phyloP scores from a whole-genome alignment of 1,140 invertebrate species.

The Melipona quadrifasciata region DNA sequence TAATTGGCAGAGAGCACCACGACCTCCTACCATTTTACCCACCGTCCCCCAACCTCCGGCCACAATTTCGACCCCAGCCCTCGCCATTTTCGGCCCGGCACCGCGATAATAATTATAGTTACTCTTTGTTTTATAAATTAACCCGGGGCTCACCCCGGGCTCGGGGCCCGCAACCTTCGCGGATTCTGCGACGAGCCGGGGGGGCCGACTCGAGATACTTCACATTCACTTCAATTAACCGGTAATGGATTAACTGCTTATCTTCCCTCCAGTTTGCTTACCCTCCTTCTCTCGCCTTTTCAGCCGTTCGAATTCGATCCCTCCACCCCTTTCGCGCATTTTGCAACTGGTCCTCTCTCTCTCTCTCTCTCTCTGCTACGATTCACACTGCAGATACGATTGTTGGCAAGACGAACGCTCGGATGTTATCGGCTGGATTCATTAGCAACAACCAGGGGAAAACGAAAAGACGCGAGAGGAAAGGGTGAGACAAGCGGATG shows the following conservation, averaged over 20 bases:
- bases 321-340: not conserved
- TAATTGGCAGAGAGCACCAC: constrained; percentile 69
- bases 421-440: not conserved
- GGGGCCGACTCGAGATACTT: constrained; percentile 46
- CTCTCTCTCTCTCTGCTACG: not conserved
- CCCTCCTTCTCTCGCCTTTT: not conserved
- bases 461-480: not conserved
- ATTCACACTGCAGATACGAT: not conserved
- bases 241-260: constrained; percentile 75
- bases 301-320: not conserved
- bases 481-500: not conserved
- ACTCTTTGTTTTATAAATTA: constrained; percentile 75
- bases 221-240: constrained; percentile 73
- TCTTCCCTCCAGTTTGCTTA: constrained; percentile 45
- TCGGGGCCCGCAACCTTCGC: constrained; percentile 14
- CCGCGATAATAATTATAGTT: constrained; percentile 70
- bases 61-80: constrained; percentile 30
- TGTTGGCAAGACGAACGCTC: not conserved
- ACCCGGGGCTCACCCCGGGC: constrained; percentile 27
- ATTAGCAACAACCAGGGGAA: not conserved
- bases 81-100: constrained; percentile 9
- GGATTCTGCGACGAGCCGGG: constrained; percentile 28
- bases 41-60: constrained; percentile 14
- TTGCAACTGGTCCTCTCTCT: not conserved
- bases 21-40: constrained; percentile 43